phyloP scores from a whole-genome alignment of 2,797 vertebrate species.

The Melanogrammus aeglefinus region DNA sequence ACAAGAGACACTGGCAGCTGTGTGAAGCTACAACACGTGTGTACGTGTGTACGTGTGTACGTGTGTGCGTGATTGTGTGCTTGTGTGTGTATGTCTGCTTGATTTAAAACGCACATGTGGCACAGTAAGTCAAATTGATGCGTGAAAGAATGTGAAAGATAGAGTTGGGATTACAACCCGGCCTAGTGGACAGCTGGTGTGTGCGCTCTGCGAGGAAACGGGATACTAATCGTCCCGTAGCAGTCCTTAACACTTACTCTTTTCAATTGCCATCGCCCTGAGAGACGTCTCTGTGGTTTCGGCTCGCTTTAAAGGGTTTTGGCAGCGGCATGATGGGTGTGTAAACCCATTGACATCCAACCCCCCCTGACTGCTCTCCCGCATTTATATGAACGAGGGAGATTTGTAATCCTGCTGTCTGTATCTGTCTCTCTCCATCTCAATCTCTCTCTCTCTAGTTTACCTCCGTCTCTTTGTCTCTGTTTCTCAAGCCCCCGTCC shows the following conservation, averaged over 20 bases:
- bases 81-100: slow-evolving; percentile 8
- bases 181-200: slow-evolving; percentile 47
- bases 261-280: slow-evolving; percentile 25
- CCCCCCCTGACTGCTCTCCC: not conserved
- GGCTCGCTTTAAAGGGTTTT: slow-evolving; percentile 14
- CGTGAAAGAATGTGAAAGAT: slow-evolving; percentile 39
- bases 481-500: not conserved
- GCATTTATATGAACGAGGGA: not conserved
- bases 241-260: slow-evolving; percentile 20
- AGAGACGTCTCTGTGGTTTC: slow-evolving; percentile 25
- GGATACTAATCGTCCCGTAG: slow-evolving; percentile 15
- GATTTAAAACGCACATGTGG: slow-evolving; percentile 10
- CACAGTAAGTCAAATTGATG: slow-evolving; percentile 29
- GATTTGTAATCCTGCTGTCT: slow-evolving; percentile 12
- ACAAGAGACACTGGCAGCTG: slow-evolving; percentile 26
- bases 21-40: not conserved
- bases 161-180: slow-evolving; percentile 23
- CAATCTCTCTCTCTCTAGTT: slow-evolving; percentile 1
- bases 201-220: slow-evolving; percentile 14
- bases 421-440: not conserved
- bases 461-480: not conserved
- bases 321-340: slow-evolving; percentile 7
- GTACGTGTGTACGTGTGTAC: not conserved
- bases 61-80: slow-evolving; percentile 8
- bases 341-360: slow-evolving; percentile 18